Conservation (phyloP, 53 echinoderm and acorn worm genomes). For the Henricia sp. region DNA sequence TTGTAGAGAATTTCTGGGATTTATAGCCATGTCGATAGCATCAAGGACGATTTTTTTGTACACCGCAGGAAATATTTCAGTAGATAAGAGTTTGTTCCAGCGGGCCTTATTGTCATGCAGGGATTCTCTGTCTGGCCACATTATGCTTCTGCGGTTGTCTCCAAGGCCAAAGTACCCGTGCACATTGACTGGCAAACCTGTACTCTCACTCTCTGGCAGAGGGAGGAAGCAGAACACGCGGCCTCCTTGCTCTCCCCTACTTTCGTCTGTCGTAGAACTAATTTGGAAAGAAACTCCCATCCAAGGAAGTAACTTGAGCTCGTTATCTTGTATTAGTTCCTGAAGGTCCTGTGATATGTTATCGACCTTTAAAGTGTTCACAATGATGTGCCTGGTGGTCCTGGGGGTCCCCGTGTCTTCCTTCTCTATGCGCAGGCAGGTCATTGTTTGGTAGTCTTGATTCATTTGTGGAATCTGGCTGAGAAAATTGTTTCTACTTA, state of each 20-base stretch:
- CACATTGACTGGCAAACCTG: not conserved
- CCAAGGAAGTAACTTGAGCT: constrained; percentile 74
- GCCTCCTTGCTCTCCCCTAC: constrained; percentile 39
- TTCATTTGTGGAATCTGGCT: not conserved
- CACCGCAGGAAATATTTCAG: constrained; percentile 73
- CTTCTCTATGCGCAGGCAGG: constrained; percentile 20
- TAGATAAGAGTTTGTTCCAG: constrained; percentile 81
- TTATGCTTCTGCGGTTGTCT: constrained; percentile 83
- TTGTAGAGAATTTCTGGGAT: not conserved
- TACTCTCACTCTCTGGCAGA: constrained; percentile 62
- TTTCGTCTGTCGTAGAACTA: not conserved
- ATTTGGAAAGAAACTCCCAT: constrained; percentile 74
- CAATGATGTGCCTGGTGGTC: constrained; percentile 23
- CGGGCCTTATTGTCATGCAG: constrained; percentile 73
- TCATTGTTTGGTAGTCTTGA: not conserved
- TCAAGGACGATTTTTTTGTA: not conserved
- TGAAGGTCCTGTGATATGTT: constrained; percentile 15
- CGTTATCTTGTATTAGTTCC: constrained; percentile 24
- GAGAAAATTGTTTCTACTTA: not conserved
- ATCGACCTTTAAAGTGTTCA: constrained; percentile 25
- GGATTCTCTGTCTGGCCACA: constrained; percentile 47
- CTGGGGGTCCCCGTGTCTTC: not conserved
- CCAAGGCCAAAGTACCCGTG: constrained; percentile 87
- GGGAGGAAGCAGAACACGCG: constrained; percentile 95
- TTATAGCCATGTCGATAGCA: constrained; percentile 13